phyloP scores from a whole-genome alignment of 2,888 invertebrate genomes.

The Prosopocoilus inquinatus region DNA sequence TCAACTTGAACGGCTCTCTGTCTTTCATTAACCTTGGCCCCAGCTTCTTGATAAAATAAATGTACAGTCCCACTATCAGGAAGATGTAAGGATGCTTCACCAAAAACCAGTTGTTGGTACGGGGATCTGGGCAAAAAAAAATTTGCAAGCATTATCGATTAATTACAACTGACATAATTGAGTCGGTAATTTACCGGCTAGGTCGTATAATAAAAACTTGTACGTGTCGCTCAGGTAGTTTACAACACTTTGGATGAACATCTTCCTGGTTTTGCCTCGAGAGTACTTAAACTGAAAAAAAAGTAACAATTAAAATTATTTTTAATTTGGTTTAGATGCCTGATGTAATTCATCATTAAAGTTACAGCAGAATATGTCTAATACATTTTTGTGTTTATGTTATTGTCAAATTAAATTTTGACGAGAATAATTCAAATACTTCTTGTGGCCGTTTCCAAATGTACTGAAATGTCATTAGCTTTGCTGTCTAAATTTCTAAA shows the following conservation, averaged over 20 bases:
- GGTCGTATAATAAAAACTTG: constrained; percentile 18
- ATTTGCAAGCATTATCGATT: background rate
- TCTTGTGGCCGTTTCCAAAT: no score
- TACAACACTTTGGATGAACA: background rate
- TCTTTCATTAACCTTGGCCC: constrained; percentile 88
- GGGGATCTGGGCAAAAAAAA: constrained; percentile 52
- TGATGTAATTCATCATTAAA: no score
- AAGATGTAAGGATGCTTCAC: constrained; percentile 68
- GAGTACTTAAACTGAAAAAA: no score
- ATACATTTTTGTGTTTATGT: no score
- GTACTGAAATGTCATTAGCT: no score
- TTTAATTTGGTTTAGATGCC: no score
- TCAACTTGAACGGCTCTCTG: constrained; percentile 78
- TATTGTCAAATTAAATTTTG: no score
- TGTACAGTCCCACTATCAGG: constrained; percentile 64
- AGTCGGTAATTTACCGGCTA: constrained; percentile 20
- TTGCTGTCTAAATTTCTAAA: no score
- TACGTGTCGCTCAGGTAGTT: constrained; percentile 5
- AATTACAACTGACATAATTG: background rate
- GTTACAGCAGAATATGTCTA: no score
- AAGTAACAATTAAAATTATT: no score
- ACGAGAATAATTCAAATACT: no score
- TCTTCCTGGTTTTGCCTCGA: background rate
- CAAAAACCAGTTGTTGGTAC: constrained; percentile 69
- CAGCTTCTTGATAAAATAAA: constrained; percentile 71